Conservation (phyloP, 1,140 invertebrate species). For the Lineus longissimus region DNA sequence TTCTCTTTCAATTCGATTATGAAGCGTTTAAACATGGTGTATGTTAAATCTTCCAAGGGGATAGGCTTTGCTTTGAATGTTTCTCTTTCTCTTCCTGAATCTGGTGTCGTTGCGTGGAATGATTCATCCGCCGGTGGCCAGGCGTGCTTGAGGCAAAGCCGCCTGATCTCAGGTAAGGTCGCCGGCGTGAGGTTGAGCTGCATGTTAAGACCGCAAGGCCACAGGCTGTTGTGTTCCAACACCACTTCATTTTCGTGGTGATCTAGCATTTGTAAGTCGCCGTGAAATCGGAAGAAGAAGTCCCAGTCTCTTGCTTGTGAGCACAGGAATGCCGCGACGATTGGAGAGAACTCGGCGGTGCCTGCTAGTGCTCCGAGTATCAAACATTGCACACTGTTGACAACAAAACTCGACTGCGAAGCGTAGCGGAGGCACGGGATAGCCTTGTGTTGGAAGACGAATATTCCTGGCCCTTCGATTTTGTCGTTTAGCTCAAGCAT, state of each 20-base stretch:
- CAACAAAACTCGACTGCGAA: not conserved
- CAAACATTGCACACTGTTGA: not conserved
- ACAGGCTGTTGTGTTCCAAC: not conserved
- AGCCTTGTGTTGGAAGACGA: conserved; percentile 4
- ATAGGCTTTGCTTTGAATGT: not conserved
- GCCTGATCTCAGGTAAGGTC: not conserved
- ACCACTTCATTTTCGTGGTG: not conserved
- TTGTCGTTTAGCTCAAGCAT: conserved; percentile 1
- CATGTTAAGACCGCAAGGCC: not conserved
- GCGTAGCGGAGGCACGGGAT: not conserved
- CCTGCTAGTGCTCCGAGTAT: not conserved
- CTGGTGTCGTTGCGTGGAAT: not conserved
- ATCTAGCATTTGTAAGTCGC: not conserved
- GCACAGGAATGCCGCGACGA: not conserved
- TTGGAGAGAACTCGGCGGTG: not conserved
- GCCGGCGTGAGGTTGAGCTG: not conserved
- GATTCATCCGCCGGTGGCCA: not conserved
- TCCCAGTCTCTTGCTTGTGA: not conserved
- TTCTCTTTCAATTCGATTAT: not conserved
- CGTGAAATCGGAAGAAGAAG: not conserved
- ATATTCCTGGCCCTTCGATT: not conserved
- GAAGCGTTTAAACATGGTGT: not conserved
- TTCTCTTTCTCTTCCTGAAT: not conserved
- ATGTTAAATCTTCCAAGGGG: not conserved
- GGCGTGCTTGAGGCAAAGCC: not conserved